Percentiles rank a stretch among this genome's conserved stretches.
phyloP scores from a whole-genome alignment of 2,888 invertebrate genomes.

The Nomada fucata region DNA sequence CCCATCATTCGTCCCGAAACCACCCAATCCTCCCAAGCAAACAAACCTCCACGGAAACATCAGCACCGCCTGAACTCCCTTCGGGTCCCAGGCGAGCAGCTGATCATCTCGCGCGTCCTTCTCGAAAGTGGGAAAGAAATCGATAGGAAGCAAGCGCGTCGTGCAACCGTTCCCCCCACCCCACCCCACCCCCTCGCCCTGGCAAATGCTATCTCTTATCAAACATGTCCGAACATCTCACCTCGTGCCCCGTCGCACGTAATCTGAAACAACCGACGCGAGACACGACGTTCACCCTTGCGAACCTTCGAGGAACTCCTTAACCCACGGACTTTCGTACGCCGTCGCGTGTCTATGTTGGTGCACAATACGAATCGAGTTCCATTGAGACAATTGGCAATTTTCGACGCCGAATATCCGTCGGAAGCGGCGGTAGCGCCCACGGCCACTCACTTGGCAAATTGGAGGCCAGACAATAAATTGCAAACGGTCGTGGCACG shows the following conservation, averaged over 20 bases:
- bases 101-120: not conserved
- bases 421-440: constrained; percentile 80
- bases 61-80: not conserved
- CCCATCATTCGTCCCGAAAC: not conserved
- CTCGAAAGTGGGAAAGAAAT: too few species aligned
- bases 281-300: not conserved
- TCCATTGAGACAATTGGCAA: constrained; percentile 83
- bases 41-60: not conserved
- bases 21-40: not conserved
- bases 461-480: constrained; percentile 81
- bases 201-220: too few species aligned
- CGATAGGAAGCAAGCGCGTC: too few species aligned
- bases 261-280: not conserved
- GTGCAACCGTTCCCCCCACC: too few species aligned
- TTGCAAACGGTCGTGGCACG: constrained; percentile 76
- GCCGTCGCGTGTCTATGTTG: constrained; percentile 61
- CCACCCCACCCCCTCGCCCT: too few species aligned
- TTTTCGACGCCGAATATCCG: constrained; percentile 83
- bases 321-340: constrained; percentile 6
- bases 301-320: constrained; percentile 56
- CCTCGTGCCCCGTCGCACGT: too few species aligned
- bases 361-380: constrained; percentile 77
- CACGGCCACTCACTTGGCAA: constrained; percentile 80
- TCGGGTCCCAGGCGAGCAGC: not conserved
- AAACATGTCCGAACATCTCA: too few species aligned